A percentile compares a stretch with the other conserved stretches of the same genome.
phyloP scores from a whole-genome alignment of 2,113 vertebrate genomes.

The Hassar affinis region DNA sequence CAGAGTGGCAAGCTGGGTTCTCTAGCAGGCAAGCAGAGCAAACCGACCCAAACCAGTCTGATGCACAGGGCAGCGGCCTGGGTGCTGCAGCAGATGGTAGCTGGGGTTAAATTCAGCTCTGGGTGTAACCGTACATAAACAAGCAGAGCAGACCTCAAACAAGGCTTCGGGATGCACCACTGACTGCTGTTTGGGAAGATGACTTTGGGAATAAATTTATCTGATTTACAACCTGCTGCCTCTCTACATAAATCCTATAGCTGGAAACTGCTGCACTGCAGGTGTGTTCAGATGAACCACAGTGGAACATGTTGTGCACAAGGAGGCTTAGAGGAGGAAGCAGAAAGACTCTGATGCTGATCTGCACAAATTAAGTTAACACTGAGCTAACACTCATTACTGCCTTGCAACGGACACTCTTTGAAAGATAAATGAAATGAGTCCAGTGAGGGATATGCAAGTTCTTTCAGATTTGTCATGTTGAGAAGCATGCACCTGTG shows the following conservation, averaged over 20 bases:
- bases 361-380: not conserved
- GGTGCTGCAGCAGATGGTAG: conserved; percentile 53
- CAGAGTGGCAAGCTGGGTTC: conserved; percentile 44
- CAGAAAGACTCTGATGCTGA: not conserved
- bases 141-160: conserved; percentile 53
- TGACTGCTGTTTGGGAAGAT: conserved; percentile 36
- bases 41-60: conserved; percentile 55
- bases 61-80: conserved; percentile 43
- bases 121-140: conserved; percentile 57
- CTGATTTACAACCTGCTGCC: conserved; percentile 36
- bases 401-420: not conserved
- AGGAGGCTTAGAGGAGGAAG: not conserved
- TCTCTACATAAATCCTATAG: conserved; percentile 9
- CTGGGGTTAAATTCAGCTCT: conserved; percentile 58
- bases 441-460: not conserved
- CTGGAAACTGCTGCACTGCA: conserved; percentile 7
- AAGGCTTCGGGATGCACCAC: conserved; percentile 47
- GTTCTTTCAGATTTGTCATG: not conserved
- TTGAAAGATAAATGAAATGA: not conserved
- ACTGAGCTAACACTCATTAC: not conserved
- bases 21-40: conserved; percentile 41
- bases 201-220: conserved; percentile 31
- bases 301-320: not conserved
- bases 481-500: conserved; percentile 17
- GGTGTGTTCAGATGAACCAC: not conserved